phyloP scores from a whole-genome alignment of 2,113 vertebrate species.

The Rhadina sibilatrix region DNA sequence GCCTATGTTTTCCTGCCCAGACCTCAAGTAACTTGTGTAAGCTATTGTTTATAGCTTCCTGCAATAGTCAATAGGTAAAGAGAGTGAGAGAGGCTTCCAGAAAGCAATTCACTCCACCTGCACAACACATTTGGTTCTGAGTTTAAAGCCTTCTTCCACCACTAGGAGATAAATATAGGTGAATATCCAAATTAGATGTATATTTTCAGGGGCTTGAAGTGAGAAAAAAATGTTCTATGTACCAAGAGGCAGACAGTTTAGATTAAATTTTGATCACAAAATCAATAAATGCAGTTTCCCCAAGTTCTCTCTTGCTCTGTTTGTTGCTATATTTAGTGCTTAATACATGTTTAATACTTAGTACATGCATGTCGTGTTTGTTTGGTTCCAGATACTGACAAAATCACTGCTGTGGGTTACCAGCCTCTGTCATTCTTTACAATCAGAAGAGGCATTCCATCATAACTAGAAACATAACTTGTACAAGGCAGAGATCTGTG shows the following conservation, averaged over 20 bases:
- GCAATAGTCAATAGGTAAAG: background rate
- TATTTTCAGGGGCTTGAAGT: background rate
- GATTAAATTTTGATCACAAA: background rate
- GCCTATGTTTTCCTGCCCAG: background rate
- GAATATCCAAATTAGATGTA: background rate
- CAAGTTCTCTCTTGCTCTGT: background rate
- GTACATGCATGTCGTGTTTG: background rate
- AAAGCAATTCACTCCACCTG: background rate
- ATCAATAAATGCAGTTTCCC: background rate
- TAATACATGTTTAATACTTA: background rate
- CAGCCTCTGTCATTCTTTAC: background rate
- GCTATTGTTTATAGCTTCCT: background rate
- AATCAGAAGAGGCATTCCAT: background rate
- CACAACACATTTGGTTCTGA: background rate
- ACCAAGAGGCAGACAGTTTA: background rate
- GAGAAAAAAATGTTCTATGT: background rate
- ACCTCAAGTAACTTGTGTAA: background rate
- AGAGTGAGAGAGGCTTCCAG: background rate
- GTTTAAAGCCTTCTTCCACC: background rate
- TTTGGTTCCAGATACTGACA: background rate
- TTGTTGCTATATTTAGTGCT: background rate
- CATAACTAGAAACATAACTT: background rate
- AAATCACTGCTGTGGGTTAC: background rate
- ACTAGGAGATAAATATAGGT: background rate
- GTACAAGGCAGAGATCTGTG: background rate